Evolutionary conservation across 1,140 invertebrate species (phyloP).

Genomic region (Panulirus ornatus): DNA sequence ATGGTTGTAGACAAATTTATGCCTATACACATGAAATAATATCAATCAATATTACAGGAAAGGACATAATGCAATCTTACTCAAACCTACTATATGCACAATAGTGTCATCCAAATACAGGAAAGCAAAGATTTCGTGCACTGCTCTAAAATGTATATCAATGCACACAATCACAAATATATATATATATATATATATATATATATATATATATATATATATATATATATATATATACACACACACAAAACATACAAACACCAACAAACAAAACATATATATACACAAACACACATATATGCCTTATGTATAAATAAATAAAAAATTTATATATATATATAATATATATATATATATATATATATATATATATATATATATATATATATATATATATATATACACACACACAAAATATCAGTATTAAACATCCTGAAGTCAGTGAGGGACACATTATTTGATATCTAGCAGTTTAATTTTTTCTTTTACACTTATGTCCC

Average conservation of each 20-base stretch:
- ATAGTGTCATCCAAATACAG: too few species aligned
- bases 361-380: not conserved
- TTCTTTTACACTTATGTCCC: too few species aligned
- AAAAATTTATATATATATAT: conserved; percentile 1
- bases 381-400: not conserved
- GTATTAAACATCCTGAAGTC: not conserved
- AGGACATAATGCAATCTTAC: too few species aligned
- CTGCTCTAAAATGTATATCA: too few species aligned
- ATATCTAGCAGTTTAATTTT: too few species aligned
- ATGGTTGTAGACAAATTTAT: too few species aligned
- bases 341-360: not conserved
- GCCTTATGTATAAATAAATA: not conserved
- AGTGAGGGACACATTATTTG: too few species aligned
- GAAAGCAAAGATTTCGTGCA: too few species aligned
- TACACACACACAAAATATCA: not conserved
- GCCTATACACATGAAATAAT: too few species aligned
- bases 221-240: not conserved
- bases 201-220: not conserved
- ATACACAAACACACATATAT: not conserved
- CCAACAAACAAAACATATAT: not conserved
- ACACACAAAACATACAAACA: not conserved
- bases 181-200: not conserved
- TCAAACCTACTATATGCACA: too few species aligned
- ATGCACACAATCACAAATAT: not conserved
- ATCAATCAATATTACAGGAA: too few species aligned